A percentile compares a stretch with the other conserved stretches of the same genome.
Evolutionary conservation across 2,888 invertebrate genomes (phyloP).

Genomic region (Latrodectus elegans): DNA sequence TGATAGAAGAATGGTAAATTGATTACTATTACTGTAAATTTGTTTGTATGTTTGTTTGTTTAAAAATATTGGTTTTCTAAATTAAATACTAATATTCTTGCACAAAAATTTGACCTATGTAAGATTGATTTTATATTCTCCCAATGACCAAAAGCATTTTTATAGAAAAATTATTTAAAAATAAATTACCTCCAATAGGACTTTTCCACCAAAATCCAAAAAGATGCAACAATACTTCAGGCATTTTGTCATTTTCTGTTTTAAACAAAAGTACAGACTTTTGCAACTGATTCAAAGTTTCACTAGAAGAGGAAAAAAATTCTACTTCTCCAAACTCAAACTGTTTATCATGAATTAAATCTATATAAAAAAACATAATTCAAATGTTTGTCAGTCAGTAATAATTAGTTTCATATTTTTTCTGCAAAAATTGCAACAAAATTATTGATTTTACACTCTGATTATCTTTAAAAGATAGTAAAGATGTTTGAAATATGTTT

Average conservation of each 20-base stretch:
- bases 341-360: slow-evolving; percentile 28
- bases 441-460: background rate
- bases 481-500: background rate
- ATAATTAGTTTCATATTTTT: background rate
- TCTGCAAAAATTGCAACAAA: background rate
- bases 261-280: slow-evolving; percentile 27
- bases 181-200: slow-evolving; percentile 19
- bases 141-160: background rate
- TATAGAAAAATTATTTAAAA: background rate
- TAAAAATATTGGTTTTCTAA: background rate
- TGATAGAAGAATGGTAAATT: background rate
- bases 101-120: background rate
- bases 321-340: slow-evolving; percentile 15
- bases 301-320: slow-evolving; percentile 36
- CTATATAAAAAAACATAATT: background rate
- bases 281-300: slow-evolving; percentile 22
- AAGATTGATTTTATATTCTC: background rate
- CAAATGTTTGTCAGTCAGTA: background rate
- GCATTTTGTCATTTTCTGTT: slow-evolving; percentile 11
- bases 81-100: background rate
- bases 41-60: no score
- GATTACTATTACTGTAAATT: background rate
- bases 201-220: slow-evolving; percentile 40
- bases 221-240: slow-evolving; percentile 52
- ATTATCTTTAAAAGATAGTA: background rate